Evolutionary conservation across 2,888 invertebrate species (phyloP).

Genomic region (Folsomia candida): DNA sequence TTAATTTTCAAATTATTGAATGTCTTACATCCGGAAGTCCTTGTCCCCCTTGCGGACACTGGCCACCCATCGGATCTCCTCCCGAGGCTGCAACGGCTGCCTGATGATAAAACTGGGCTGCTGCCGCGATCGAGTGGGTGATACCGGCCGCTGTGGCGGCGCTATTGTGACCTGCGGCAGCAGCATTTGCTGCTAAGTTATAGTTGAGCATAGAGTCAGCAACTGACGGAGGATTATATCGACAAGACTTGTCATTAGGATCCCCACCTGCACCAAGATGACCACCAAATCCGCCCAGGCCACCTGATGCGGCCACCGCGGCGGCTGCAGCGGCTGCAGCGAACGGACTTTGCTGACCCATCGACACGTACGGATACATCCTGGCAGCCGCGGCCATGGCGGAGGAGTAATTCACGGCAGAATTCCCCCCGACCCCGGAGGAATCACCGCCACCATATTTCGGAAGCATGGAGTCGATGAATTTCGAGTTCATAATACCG

Average conservation of each 20-base stretch:
- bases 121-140: slow-evolving; percentile 65
- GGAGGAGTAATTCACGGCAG: slow-evolving; percentile 56
- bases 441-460: slow-evolving; percentile 73
- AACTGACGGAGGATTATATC: slow-evolving; percentile 69
- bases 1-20: too few species aligned
- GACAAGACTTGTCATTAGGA: slow-evolving; percentile 72
- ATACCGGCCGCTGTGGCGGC: slow-evolving; percentile 52
- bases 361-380: slow-evolving; percentile 90
- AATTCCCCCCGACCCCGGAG: slow-evolving; percentile 66
- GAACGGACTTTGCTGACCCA: slow-evolving; percentile 65
- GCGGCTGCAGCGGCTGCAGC: slow-evolving; percentile 61
- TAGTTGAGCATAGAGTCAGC: slow-evolving; percentile 78
- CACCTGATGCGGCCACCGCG: slow-evolving; percentile 60
- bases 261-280: slow-evolving; percentile 50
- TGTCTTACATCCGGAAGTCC: slow-evolving; percentile 88
- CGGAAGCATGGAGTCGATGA: slow-evolving; percentile 96
- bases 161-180: slow-evolving; percentile 55
- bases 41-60: slow-evolving; percentile 79
- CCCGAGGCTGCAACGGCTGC: slow-evolving; percentile 63
- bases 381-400: slow-evolving; percentile 62
- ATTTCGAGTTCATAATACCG: slow-evolving; percentile 97
- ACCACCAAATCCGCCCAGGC: slow-evolving; percentile 56
- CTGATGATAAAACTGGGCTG: slow-evolving; percentile 88
- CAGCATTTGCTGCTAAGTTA: slow-evolving; percentile 66
- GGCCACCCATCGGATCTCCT: slow-evolving; percentile 72